Percentiles rank a stretch among this genome's conserved stretches.
phyloP scores from a whole-genome alignment of 2,113 vertebrate species.

The Collichthys lucidus region DNA sequence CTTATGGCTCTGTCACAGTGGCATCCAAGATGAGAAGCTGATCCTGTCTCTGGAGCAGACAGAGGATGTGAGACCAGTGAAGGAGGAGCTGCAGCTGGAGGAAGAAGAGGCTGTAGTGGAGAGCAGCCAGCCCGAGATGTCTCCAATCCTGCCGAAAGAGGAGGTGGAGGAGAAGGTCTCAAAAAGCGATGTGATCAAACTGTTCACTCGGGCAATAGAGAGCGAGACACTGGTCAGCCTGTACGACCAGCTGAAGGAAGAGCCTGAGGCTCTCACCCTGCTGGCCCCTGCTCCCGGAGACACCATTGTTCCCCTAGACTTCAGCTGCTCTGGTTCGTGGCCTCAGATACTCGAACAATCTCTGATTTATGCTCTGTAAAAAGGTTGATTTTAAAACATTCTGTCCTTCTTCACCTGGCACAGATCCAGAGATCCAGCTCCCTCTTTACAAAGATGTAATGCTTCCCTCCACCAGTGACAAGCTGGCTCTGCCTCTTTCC shows the following conservation, averaged over 20 bases:
- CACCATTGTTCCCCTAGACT: slow-evolving; percentile 92
- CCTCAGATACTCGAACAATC: too few relatives aligned
- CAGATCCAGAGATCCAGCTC: slow-evolving; percentile 89
- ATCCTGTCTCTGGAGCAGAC: slow-evolving; percentile 97
- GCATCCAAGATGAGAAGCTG: slow-evolving; percentile 92
- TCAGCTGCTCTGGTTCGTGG: slow-evolving; percentile 89
- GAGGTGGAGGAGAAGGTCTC: slow-evolving; percentile 59
- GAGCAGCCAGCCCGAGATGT: slow-evolving; percentile 54
- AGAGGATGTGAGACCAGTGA: slow-evolving; percentile 82
- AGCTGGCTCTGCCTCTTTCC: slow-evolving; percentile 90
- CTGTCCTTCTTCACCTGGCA: background rate
- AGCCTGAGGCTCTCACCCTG: slow-evolving; percentile 92
- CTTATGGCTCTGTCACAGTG: slow-evolving; percentile 81
- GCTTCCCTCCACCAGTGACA: slow-evolving; percentile 92
- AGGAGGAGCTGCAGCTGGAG: slow-evolving; percentile 72
- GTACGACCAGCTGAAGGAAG: slow-evolving; percentile 92
- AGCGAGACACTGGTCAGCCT: slow-evolving; percentile 82
- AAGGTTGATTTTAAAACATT: background rate
- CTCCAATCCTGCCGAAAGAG: slow-evolving; percentile 22
- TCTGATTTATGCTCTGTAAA: too few relatives aligned
- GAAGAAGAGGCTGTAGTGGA: slow-evolving; percentile 72
- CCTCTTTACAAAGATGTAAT: slow-evolving; percentile 97
- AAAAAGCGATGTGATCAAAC: slow-evolving; percentile 87
- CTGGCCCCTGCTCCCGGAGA: slow-evolving; percentile 96
- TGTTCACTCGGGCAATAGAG: slow-evolving; percentile 84